Percentiles rank a stretch among this genome's conserved stretches.
Evolutionary conservation across 2,888 invertebrate species (phyloP).

Genomic region (Quadroppia sp.): DNA sequence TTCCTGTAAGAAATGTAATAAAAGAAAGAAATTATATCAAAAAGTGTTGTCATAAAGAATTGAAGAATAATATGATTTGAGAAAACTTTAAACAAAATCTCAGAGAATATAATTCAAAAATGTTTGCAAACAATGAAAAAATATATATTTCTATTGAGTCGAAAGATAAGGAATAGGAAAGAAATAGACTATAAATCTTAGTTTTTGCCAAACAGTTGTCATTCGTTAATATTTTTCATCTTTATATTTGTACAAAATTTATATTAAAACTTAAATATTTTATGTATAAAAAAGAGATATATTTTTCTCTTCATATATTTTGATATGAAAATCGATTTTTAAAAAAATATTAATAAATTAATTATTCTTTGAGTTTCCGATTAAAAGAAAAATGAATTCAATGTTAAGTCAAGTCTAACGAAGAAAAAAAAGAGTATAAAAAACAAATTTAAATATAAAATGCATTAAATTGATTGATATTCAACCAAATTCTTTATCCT

Average conservation of each 20-base stretch:
- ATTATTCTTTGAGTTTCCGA: too few relatives aligned
- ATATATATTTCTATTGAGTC: background rate
- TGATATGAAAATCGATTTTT: too few relatives aligned
- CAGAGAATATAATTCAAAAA: too few relatives aligned
- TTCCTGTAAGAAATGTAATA: background rate
- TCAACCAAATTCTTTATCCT: background rate
- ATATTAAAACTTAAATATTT: conserved; percentile 5
- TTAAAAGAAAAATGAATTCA: too few relatives aligned
- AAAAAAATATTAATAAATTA: too few relatives aligned
- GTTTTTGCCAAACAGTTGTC: background rate
- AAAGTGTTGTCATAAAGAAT: background rate
- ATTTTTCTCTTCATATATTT: too few relatives aligned
- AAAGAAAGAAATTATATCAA: background rate
- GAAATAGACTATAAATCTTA: background rate
- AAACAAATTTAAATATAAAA: background rate
- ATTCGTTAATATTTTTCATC: background rate
- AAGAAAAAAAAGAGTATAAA: too few relatives aligned
- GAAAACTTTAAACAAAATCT: too few relatives aligned
- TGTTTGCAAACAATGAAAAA: background rate
- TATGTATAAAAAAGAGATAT: too few relatives aligned
- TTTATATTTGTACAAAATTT: background rate
- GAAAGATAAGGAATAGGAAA: background rate
- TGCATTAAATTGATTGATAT: background rate
- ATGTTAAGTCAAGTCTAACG: too few relatives aligned
- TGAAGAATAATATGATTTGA: too few relatives aligned